Conservation (phyloP, 2,113 vertebrate species). For the Lathamus discolor region DNA sequence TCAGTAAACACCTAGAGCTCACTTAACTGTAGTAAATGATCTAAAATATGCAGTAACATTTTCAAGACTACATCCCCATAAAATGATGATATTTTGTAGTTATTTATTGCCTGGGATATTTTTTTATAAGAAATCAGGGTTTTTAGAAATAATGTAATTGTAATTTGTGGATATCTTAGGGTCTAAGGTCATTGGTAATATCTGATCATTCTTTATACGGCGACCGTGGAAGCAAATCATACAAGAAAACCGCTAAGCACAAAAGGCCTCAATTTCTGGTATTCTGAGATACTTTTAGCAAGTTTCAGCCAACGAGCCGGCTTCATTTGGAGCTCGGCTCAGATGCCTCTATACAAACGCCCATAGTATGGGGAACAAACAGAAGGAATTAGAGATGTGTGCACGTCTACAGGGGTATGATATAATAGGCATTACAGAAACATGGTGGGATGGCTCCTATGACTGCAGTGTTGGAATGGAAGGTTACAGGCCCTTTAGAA, state of each 20-base stretch:
- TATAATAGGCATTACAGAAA: no score
- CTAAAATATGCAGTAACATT: background rate
- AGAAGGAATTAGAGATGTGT: no score
- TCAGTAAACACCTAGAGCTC: background rate
- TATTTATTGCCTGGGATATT: background rate
- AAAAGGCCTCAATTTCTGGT: slow-evolving; percentile 40
- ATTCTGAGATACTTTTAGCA: slow-evolving; percentile 44
- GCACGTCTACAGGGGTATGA: no score
- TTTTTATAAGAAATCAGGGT: slow-evolving; percentile 13
- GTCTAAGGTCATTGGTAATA: slow-evolving; percentile 28
- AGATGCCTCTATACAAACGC: no score
- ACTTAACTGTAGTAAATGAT: background rate
- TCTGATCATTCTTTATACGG: slow-evolving; percentile 44
- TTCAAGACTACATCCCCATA: background rate
- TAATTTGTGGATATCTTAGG: background rate
- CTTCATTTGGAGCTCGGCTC: no score
- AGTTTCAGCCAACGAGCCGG: background rate
- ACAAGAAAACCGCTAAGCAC: slow-evolving; percentile 19
- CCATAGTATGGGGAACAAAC: no score
- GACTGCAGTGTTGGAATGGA: no score
- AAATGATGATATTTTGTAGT: background rate
- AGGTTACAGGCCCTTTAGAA: no score
- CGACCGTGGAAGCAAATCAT: slow-evolving; percentile 8
- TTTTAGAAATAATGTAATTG: slow-evolving; percentile 3
- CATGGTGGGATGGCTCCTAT: no score